Conservation (phyloP, 2,797 vertebrate genomes). For the Ibycter americanus region DNA sequence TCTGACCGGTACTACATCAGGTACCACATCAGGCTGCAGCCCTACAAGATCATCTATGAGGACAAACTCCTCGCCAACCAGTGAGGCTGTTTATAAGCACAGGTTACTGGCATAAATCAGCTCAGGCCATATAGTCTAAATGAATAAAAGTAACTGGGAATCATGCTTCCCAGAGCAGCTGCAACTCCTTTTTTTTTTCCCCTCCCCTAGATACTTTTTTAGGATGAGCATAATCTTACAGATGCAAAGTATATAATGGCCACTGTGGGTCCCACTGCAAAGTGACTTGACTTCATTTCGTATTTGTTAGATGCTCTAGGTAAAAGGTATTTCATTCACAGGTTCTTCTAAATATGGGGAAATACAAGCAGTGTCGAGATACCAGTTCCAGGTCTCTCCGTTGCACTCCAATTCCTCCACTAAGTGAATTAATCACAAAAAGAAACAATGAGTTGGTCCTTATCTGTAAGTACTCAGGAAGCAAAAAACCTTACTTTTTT, state of each 20-base stretch:
- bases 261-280: background rate
- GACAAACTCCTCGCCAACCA: background rate
- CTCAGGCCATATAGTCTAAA: background rate
- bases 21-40: background rate
- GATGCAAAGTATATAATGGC: background rate
- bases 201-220: background rate
- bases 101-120: background rate
- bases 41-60: background rate
- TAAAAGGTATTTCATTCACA: background rate
- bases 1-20: background rate
- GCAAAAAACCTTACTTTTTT: background rate
- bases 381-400: background rate
- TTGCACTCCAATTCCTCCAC: background rate
- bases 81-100: background rate
- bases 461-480: background rate
- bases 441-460: background rate
- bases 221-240: fast-evolving
- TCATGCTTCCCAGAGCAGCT: background rate
- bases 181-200: background rate
- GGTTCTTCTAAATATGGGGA: background rate
- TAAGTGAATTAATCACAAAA: background rate
- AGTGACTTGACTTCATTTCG: background rate
- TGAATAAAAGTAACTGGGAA: background rate
- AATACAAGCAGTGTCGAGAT: background rate
- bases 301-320: background rate